Evolutionary conservation across 35 echinoderm and acorn worm genomes (phyloP).

Genomic region (Apostichopus japonicus): DNA sequence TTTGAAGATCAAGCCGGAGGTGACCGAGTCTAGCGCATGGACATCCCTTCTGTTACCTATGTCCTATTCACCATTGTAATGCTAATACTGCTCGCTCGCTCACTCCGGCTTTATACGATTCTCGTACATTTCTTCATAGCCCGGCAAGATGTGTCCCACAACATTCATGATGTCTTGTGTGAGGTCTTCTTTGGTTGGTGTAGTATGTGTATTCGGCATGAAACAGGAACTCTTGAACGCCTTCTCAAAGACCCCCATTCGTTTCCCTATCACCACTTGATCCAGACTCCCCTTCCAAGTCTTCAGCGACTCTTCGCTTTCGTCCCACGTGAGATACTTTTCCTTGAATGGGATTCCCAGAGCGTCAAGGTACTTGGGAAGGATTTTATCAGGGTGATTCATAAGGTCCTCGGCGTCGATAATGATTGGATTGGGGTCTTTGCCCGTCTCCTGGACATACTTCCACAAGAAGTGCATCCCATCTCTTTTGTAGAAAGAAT

Average conservation of each 20-base stretch:
- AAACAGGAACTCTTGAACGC: constrained; percentile 61
- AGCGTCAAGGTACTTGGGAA: constrained; percentile 56
- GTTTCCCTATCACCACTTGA: constrained; percentile 3
- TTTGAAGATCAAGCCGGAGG: no score
- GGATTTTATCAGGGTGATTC: constrained; percentile 53
- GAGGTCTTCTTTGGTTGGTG: constrained; percentile 15
- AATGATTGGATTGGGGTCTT: constrained; percentile 43
- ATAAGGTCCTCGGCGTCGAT: constrained; percentile 73
- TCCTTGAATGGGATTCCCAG: constrained; percentile 58
- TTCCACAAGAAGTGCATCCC: constrained; percentile 8
- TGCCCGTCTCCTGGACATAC: neutral
- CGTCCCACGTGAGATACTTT: constrained; percentile 41
- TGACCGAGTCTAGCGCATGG: no score
- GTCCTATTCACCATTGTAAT: no score
- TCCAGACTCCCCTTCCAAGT: constrained; percentile 54
- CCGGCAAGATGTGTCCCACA: neutral
- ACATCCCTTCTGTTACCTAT: no score
- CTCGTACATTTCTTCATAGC: constrained; percentile 62
- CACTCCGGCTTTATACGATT: constrained; percentile 63
- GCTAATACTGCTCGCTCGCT: neutral
- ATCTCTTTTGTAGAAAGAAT: neutral
- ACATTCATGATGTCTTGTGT: constrained; percentile 16
- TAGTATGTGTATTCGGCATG: neutral
- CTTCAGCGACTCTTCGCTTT: constrained; percentile 14
- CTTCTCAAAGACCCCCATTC: constrained; percentile 30